Percentiles rank a stretch among this genome's conserved stretches.
These are phyloP conservation scores for Watersipora subatra DNA, from an alignment of 1,140 invertebrate species.

Conservation along the genomic window DNA sequence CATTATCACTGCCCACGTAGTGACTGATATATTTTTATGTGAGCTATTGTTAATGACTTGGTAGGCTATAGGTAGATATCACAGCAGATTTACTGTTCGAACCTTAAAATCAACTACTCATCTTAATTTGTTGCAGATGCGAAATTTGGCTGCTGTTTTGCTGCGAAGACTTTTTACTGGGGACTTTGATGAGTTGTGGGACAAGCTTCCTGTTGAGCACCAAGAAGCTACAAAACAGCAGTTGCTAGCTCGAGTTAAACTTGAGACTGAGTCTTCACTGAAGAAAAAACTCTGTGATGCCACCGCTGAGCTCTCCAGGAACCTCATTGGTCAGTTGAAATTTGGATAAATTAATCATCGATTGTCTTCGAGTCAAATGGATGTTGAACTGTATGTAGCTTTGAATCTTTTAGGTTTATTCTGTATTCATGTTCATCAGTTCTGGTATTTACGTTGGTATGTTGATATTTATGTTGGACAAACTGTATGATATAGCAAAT, in stretches of 20 bases:
- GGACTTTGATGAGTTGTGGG: slow-evolving; percentile 79
- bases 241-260: slow-evolving; percentile 60
- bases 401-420: too few relatives aligned
- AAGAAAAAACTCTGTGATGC: slow-evolving; percentile 87
- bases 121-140: slow-evolving; percentile 41
- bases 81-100: slow-evolving; percentile 4
- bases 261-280: slow-evolving; percentile 56
- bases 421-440: too few relatives aligned
- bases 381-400: too few relatives aligned
- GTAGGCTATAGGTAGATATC: background rate
- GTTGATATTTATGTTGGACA: too few relatives aligned
- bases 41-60: too few relatives aligned
- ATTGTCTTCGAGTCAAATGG: too few relatives aligned
- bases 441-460: too few relatives aligned
- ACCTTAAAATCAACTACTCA: background rate
- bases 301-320: slow-evolving; percentile 80
- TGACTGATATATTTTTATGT: too few relatives aligned
- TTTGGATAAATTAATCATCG: background rate
- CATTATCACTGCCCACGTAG: too few relatives aligned
- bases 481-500: too few relatives aligned
- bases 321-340: slow-evolving; percentile 56
- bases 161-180: slow-evolving; percentile 73
- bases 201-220: slow-evolving; percentile 61
- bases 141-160: slow-evolving; percentile 76
- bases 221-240: slow-evolving; percentile 72